These are phyloP conservation scores for Chrysogorgia sp. DNA, from an alignment of 92 coral and sea anemone genomes.

Conservation along the genomic window DNA sequence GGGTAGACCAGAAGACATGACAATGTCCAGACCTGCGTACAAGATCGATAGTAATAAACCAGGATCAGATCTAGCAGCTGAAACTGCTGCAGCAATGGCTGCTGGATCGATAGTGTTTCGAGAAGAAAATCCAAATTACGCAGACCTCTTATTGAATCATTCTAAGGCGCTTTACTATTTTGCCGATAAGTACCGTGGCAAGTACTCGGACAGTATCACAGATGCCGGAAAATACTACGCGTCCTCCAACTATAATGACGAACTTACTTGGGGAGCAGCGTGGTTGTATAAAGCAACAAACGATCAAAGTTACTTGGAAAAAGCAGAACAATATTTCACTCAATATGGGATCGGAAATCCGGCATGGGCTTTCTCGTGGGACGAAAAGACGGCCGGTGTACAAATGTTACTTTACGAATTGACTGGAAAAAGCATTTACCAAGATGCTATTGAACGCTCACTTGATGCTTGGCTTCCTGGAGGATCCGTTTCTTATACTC, in stretches of 20 bases:
- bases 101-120: conserved; percentile 81
- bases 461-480: conserved; percentile 77
- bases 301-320: conserved; percentile 50
- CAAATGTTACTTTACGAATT: conserved; percentile 68
- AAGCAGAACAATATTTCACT: conserved; percentile 71
- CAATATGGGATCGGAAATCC: conserved; percentile 51
- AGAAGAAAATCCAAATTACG: conserved; percentile 54
- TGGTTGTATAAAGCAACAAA: conserved; percentile 85
- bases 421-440: conserved; percentile 58
- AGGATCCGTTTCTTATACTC: conserved; percentile 66
- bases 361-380: conserved; percentile 81
- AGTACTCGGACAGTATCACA: conserved; percentile 70
- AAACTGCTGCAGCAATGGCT: conserved; percentile 91
- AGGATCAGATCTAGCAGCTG: conserved; percentile 87
- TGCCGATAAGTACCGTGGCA: conserved; percentile 77
- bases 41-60: conserved; percentile 73
- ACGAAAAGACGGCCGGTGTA: conserved; percentile 75
- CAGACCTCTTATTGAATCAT: conserved; percentile 64
- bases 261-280: conserved; percentile 89
- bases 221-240: conserved; percentile 72
- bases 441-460: conserved; percentile 50
- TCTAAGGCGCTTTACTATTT: conserved; percentile 74
- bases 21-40: conserved; percentile 79
- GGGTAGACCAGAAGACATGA: conserved; percentile 96
- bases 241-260: conserved; percentile 68